phyloP scores from a whole-genome alignment of 2,113 vertebrate genomes.

The Leptodactylus fuscus region DNA sequence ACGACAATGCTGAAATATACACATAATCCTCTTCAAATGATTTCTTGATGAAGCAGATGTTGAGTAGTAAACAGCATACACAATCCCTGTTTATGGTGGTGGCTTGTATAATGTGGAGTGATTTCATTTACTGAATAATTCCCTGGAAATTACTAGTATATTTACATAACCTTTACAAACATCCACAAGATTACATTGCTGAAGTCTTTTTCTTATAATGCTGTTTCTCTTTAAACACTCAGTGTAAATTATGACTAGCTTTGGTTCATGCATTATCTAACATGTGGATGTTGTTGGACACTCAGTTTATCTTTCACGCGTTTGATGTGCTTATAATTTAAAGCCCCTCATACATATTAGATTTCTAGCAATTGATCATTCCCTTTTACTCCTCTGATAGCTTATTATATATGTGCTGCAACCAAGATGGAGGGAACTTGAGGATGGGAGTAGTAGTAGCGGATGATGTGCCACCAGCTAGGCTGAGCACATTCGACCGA shows the following conservation, averaged over 20 bases:
- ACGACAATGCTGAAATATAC: background rate
- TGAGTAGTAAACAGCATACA: background rate
- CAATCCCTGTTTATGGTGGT: background rate
- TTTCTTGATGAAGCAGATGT: background rate
- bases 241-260: background rate
- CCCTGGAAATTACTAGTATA: slow-evolving; percentile 1
- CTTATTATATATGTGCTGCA: background rate
- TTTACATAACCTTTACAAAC: slow-evolving; percentile 17
- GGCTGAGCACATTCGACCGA: too few species aligned
- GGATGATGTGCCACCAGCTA: too few species aligned
- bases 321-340: too few species aligned
- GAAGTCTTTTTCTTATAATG: background rate
- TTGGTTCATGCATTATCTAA: background rate
- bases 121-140: slow-evolving; percentile 11
- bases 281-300: background rate
- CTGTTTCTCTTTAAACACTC: background rate
- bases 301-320: background rate
- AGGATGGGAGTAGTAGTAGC: too few species aligned
- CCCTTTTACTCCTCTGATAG: background rate
- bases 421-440: too few species aligned
- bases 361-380: background rate
- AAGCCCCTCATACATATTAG: background rate
- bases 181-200: background rate
- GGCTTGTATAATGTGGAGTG: background rate
- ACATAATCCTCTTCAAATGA: background rate